Evolutionary conservation across 2,888 invertebrate species (phyloP).

Genomic region (Sminthurinus aureus): DNA sequence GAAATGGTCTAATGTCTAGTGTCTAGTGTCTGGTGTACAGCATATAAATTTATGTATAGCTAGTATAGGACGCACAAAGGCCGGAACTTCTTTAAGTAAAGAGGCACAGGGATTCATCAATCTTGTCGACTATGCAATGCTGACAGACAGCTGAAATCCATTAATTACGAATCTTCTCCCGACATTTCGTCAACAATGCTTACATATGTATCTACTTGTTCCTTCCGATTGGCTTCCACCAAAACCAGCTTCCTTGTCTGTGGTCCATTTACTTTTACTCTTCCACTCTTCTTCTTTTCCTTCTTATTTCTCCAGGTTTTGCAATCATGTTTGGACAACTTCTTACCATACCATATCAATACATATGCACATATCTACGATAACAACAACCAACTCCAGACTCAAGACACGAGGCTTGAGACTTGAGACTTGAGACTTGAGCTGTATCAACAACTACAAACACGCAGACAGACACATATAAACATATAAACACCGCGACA

Average conservation of each 20-base stretch:
- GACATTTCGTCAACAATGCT: conserved; percentile 60
- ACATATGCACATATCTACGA: background rate
- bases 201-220: conserved; percentile 20
- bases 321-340: conserved; percentile 32
- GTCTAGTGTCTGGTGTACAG: too few species aligned
- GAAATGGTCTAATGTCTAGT: too few species aligned
- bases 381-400: background rate
- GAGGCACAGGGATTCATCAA: conserved; percentile 57
- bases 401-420: too few species aligned
- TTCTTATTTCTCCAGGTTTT: conserved; percentile 14
- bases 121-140: conserved; percentile 54
- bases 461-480: too few species aligned
- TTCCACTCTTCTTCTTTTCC: background rate
- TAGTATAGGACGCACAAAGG: conserved; percentile 41
- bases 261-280: conserved; percentile 26
- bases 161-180: conserved; percentile 60
- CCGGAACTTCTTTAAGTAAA: conserved; percentile 58
- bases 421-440: too few species aligned
- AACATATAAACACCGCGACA: too few species aligned
- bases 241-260: conserved; percentile 31
- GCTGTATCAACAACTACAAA: too few species aligned
- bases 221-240: background rate
- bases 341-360: background rate
- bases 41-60: too few species aligned
- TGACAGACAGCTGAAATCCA: conserved; percentile 60